phyloP scores from a whole-genome alignment of 2,797 vertebrate genomes.

The Centroberyx gerrardi region DNA sequence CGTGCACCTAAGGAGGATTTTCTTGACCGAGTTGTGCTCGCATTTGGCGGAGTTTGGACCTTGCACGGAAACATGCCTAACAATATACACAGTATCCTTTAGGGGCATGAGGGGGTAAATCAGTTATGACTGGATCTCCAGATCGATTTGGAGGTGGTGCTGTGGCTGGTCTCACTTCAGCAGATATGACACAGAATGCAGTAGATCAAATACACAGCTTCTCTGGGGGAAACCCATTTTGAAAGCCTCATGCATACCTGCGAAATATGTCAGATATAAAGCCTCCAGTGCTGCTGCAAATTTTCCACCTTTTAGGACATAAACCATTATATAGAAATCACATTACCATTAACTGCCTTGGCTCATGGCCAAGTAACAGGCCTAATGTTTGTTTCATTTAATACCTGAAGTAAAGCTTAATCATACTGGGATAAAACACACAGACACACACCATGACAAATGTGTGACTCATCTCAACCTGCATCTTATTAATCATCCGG shows the following conservation, averaged over 20 bases:
- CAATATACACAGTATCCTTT: background rate
- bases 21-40: too few species aligned
- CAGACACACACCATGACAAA: slow-evolving; percentile 44
- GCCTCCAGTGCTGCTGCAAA: too few species aligned
- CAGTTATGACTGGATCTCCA: background rate
- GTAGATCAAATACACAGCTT: background rate
- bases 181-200: background rate
- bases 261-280: too few species aligned
- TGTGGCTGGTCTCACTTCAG: background rate
- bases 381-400: slow-evolving; percentile 26
- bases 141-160: background rate
- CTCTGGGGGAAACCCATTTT: too few species aligned
- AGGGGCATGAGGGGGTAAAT: background rate
- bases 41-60: too few species aligned
- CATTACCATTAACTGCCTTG: background rate
- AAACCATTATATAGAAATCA: background rate
- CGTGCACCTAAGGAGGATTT: too few species aligned
- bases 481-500: slow-evolving; percentile 49
- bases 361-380: slow-evolving; percentile 16
- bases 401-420: slow-evolving; percentile 20
- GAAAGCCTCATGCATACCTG: too few species aligned
- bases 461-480: slow-evolving; percentile 7
- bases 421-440: slow-evolving; percentile 40
- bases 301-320: background rate
- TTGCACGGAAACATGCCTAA: background rate